A percentile compares a stretch with the other conserved stretches of the same genome.
Conservation (phyloP, 64 coral and sea anemone species). For the Montipora efflorescens region DNA sequence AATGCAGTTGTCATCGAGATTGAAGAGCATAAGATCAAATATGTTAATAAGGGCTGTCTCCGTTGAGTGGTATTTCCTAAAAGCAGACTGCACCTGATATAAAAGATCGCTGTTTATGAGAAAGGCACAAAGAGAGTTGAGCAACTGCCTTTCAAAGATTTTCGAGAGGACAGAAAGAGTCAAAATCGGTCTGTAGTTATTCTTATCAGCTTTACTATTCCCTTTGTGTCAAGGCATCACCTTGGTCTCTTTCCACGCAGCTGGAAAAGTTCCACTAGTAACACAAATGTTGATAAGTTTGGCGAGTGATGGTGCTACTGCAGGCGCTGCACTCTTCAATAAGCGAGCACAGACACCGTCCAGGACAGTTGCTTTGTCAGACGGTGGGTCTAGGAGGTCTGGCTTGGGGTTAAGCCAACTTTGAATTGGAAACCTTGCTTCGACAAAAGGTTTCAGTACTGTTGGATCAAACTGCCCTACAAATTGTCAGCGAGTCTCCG, state of each 20-base stretch:
- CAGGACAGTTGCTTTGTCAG: neutral
- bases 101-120: too few relatives aligned
- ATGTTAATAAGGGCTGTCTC: conserved; percentile 38
- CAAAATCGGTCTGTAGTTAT: neutral
- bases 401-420: conserved; percentile 19
- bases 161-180: neutral
- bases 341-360: neutral
- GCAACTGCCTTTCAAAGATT: neutral
- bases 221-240: neutral
- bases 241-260: neutral
- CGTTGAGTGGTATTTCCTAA: conserved; percentile 28
- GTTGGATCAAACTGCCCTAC: conserved; percentile 21
- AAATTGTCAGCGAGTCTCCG: conserved; percentile 28
- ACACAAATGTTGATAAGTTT: conserved; percentile 10
- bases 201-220: neutral
- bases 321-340: neutral
- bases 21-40: conserved; percentile 37
- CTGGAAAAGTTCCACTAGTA: neutral
- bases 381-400: neutral
- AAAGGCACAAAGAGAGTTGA: too few relatives aligned
- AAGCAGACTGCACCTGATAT: neutral
- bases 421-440: neutral
- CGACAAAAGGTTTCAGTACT: conserved; percentile 1
- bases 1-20: conserved; percentile 9
- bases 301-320: conserved; percentile 15